A percentile compares a stretch with the other conserved stretches of the same genome.
phyloP scores from a whole-genome alignment of 2,888 invertebrate genomes.

The Chrysodeixis includens region DNA sequence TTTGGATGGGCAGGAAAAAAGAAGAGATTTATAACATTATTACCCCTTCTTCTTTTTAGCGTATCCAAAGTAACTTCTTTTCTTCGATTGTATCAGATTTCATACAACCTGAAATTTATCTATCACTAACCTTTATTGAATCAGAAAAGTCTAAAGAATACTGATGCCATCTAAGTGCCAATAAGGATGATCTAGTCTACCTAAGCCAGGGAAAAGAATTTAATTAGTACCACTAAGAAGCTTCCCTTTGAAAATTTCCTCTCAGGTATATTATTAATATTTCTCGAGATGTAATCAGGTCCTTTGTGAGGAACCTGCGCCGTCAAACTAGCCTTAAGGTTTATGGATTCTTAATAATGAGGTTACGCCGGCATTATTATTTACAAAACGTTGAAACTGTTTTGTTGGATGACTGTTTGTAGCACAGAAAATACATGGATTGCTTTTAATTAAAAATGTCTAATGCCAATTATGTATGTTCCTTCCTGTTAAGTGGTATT shows the following conservation, averaged over 20 bases:
- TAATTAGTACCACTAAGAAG: background rate
- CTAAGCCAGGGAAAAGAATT: background rate
- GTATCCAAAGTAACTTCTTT: no score
- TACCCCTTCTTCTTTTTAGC: no score
- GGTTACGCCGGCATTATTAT: background rate
- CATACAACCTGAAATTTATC: no score
- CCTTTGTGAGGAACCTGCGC: background rate
- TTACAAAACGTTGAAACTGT: background rate
- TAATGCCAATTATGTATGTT: no score
- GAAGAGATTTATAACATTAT: no score
- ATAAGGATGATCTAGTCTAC: background rate
- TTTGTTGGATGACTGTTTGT: no score
- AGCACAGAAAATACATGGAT: no score
- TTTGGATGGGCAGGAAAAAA: no score
- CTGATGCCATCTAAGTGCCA: background rate
- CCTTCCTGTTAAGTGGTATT: no score
- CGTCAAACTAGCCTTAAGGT: background rate
- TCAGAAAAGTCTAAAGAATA: background rate
- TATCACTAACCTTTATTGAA: background rate
- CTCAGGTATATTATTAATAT: background rate
- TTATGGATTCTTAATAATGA: background rate
- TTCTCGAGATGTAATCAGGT: background rate
- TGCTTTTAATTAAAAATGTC: no score
- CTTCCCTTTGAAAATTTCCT: background rate
- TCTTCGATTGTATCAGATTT: no score